Conservation (phyloP, 2,888 invertebrate genomes). For the Trachelus stipa region DNA sequence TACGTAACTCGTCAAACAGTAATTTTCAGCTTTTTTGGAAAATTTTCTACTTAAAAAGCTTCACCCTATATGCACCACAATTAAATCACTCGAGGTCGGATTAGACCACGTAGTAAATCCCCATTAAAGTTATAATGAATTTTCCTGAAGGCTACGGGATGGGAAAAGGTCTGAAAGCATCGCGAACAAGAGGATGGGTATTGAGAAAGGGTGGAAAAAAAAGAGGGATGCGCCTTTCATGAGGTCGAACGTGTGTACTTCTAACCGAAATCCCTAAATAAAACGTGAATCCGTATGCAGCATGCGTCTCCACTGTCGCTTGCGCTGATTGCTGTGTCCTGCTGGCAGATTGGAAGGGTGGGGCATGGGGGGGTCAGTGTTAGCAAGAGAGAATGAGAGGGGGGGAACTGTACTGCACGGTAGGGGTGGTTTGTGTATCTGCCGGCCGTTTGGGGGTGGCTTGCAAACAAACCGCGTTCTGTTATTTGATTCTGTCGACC, state of each 20-base stretch:
- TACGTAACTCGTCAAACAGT: too few relatives aligned
- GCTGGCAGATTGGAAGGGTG: constrained; percentile 38
- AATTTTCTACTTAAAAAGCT: too few relatives aligned
- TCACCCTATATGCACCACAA: too few relatives aligned
- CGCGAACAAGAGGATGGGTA: too few relatives aligned
- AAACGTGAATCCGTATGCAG: constrained; percentile 50
- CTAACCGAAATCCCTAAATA: constrained; percentile 48
- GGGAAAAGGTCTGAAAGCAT: constrained; percentile 12
- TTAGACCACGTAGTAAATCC: constrained; percentile 38
- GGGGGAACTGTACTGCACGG: constrained; percentile 26
- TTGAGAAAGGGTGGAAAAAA: not conserved
- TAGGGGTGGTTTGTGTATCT: constrained; percentile 30
- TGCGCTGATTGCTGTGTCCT: constrained; percentile 51
- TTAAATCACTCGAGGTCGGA: constrained; percentile 24
- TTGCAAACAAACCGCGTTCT: constrained; percentile 59
- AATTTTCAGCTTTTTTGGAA: too few relatives aligned
- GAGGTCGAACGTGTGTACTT: constrained; percentile 30
- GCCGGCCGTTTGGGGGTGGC: constrained; percentile 44
- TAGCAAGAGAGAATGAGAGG: constrained; percentile 6
- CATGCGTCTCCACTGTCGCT: constrained; percentile 41
- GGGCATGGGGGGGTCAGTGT: constrained; percentile 13
- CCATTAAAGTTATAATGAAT: constrained; percentile 47
- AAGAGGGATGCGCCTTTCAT: not conserved
- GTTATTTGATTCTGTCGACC: constrained; percentile 55
- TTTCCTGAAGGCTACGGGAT: constrained; percentile 30